Evolutionary conservation across 2,888 invertebrate genomes (phyloP).

Genomic region (Alloscopus bannaensis): DNA sequence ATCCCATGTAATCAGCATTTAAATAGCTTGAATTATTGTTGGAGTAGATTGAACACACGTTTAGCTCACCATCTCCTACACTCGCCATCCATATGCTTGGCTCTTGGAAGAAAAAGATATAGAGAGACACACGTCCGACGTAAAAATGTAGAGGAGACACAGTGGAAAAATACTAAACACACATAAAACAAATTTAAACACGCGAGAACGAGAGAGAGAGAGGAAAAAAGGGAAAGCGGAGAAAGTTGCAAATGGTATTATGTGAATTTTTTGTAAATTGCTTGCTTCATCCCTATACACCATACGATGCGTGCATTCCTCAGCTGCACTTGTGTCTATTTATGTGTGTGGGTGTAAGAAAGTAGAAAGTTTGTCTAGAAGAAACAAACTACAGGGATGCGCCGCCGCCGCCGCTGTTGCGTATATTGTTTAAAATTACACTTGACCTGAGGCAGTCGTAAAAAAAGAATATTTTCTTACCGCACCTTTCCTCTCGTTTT

Average conservation of each 20-base stretch:
- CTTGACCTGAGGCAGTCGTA: constrained; percentile 53
- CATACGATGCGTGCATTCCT: no score
- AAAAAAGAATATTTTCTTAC: constrained; percentile 9
- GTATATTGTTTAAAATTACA: constrained; percentile 56
- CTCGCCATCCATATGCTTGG: no score
- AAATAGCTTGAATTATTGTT: constrained; percentile 45
- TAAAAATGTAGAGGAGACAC: no score
- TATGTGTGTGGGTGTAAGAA: not conserved
- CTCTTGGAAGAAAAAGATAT: no score
- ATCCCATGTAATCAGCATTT: constrained; percentile 56
- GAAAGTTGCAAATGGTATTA: constrained; percentile 22
- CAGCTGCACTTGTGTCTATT: not conserved
- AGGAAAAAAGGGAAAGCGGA: no score
- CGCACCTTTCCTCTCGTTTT: not conserved
- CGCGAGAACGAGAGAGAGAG: no score
- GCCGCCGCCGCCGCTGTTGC: constrained; percentile 49
- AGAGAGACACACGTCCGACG: no score
- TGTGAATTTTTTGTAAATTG: constrained; percentile 27
- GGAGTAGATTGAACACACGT: constrained; percentile 11
- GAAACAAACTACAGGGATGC: constrained; percentile 36
- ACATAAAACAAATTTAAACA: no score
- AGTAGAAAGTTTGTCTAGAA: not conserved
- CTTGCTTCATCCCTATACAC: not conserved
- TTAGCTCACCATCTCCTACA: not conserved
- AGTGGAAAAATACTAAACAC: no score